These are phyloP conservation scores for Dasysyrphus albostriatus DNA, from an alignment of 2,888 invertebrate genomes.

Conservation along the genomic window DNA sequence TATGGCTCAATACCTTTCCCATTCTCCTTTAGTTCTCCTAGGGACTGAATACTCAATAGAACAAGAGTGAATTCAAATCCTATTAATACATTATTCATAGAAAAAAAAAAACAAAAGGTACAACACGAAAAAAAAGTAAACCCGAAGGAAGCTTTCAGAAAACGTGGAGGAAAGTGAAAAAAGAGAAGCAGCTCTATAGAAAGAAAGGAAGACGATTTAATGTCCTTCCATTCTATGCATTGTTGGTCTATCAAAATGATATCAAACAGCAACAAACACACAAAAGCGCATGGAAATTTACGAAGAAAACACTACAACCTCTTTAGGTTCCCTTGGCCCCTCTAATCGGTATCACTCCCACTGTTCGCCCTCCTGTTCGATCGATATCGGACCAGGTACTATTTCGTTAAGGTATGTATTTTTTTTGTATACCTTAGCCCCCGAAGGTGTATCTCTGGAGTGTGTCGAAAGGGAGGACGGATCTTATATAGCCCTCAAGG, in stretches of 20 bases:
- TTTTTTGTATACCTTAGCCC: slow-evolving; percentile 10
- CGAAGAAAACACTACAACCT: slow-evolving; percentile 37
- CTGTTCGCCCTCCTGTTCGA: not conserved
- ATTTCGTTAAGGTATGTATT: slow-evolving; percentile 18
- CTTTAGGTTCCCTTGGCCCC: not conserved
- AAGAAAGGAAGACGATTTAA: slow-evolving; percentile 47
- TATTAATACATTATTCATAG: slow-evolving; percentile 71
- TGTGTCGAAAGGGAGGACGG: not conserved
- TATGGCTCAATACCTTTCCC: slow-evolving; percentile 1
- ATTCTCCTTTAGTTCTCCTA: not conserved
- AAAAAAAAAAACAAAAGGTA: slow-evolving; percentile 1
- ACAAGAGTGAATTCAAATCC: slow-evolving; percentile 39
- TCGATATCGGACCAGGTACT: slow-evolving; percentile 23
- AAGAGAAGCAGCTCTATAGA: not conserved
- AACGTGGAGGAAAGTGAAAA: slow-evolving; percentile 3
- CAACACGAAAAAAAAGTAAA: not conserved
- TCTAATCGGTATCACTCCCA: slow-evolving; percentile 10
- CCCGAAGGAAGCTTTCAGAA: slow-evolving; percentile 5
- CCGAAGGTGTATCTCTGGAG: slow-evolving; percentile 12
- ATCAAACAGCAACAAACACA: slow-evolving; percentile 70
- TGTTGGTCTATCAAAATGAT: slow-evolving; percentile 74
- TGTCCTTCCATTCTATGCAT: slow-evolving; percentile 55
- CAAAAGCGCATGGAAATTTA: slow-evolving; percentile 65
- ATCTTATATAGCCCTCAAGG: slow-evolving; percentile 32
- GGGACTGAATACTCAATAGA: slow-evolving; percentile 20